Base-by-base conservation (phyloP, 2,797 vertebrate species). In the Typhlichthys subterraneus region DNA sequence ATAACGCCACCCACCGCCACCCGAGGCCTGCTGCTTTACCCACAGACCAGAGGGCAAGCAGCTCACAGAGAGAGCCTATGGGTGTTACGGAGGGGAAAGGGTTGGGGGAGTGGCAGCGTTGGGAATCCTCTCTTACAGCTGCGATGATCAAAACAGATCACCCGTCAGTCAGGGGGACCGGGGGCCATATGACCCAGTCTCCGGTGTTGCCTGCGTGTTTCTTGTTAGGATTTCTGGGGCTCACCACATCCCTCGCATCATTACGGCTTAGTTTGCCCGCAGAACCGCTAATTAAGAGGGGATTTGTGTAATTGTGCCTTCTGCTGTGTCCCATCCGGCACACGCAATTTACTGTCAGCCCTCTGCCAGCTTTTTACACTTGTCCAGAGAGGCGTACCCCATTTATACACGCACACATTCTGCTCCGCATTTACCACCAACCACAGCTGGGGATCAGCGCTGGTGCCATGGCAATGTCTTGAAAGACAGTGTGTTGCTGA, bases 231-330 rank as follows among this genome's bases (percentile, higher is more conserved):
- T 89, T 90, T 90, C 81, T 79, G 77, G 78, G 83, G 84, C 80
- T 84, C 81, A 65, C 82, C 89, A 85, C 86, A 84, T 89, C 85
- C 85, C 85, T 85, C 72, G 81, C 87, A 90, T 91, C 87, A 90
- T 91, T 90, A 88, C 85, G 80, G 86, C 88, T 90, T 92, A 88
- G 91, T 86, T 87, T 91, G 90, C 89, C 88, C 90, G 88, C 87
- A 88, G 90, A 91, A 91, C 89, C 79, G 87, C 89, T 94, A 93
- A 94, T 94, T 93, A 94, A 92, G 92, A 92, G 91, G 91, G 93
- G 91, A 93, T 94, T 93, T 92, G 89, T 92, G 90, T 92, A 94
- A 94, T 93, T 92, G 88, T 89, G 85, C 92, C 92, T 92, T 92
- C 93, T 93, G 91, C 88, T 89, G 91, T 62, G 87, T 90, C 89